Conservation (phyloP, 2,797 vertebrate genomes). For the Epinephelus awoara region DNA sequence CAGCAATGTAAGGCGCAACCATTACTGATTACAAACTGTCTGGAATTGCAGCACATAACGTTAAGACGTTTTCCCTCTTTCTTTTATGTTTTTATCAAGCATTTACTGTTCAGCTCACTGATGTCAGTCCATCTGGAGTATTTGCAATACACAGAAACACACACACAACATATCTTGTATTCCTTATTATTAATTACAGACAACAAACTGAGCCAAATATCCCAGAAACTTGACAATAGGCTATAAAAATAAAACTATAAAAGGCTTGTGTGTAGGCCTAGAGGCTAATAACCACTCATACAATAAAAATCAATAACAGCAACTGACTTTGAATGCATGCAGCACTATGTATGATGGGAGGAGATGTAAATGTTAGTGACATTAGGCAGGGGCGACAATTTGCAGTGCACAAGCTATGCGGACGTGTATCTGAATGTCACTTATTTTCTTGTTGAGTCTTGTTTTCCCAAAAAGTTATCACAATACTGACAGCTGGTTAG, state of each 20-base stretch:
- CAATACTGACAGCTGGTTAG: background rate
- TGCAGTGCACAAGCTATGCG: background rate
- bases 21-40: background rate
- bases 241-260: background rate
- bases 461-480: background rate
- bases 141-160: background rate
- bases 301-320: background rate
- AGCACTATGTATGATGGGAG: background rate
- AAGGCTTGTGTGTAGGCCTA: background rate
- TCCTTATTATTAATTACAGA: background rate
- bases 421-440: background rate
- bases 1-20: constrained; percentile 12
- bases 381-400: background rate
- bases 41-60: background rate
- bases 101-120: background rate
- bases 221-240: background rate
- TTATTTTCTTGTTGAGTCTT: background rate
- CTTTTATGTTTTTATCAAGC: background rate
- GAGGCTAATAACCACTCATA: background rate
- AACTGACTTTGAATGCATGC: background rate
- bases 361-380: background rate
- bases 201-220: background rate
- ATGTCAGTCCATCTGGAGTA: background rate
- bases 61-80: background rate
- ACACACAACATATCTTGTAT: background rate